Evolutionary conservation across 1,140 invertebrate species (phyloP).

Genomic region (Drosophila setifemur): DNA sequence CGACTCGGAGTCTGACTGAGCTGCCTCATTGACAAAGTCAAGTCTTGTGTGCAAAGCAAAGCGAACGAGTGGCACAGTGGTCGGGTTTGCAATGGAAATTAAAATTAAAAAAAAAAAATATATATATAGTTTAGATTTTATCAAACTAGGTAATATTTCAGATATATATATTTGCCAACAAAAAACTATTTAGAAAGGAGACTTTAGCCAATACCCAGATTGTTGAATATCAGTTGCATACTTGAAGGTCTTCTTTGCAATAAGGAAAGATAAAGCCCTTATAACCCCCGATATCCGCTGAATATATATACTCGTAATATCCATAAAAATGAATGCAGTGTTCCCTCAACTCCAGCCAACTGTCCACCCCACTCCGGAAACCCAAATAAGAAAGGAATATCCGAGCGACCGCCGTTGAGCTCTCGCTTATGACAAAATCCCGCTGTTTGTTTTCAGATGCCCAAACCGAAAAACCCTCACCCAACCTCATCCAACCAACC

Average conservation of each 20-base stretch:
- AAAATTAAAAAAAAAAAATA: background rate
- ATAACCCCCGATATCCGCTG: too few species aligned
- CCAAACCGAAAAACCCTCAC: conserved; percentile 1
- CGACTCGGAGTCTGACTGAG: conserved; percentile 7
- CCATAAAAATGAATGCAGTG: too few species aligned
- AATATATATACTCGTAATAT: too few species aligned
- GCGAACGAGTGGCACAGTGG: conserved; percentile 44
- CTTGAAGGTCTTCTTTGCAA: too few species aligned
- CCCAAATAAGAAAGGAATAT: conserved; percentile 42
- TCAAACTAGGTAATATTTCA: too few species aligned
- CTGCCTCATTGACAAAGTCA: conserved; percentile 67
- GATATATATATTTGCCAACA: too few species aligned
- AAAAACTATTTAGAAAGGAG: too few species aligned
- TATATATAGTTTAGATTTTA: background rate
- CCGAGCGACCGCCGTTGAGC: conserved; percentile 25
- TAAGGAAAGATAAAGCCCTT: too few species aligned
- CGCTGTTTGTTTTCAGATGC: conserved; percentile 64
- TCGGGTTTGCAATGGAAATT: background rate
- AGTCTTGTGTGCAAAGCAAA: conserved; percentile 18
- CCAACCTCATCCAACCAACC: background rate
- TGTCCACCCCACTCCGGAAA: conserved; percentile 14
- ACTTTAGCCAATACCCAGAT: too few species aligned
- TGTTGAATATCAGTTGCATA: too few species aligned
- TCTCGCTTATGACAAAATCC: conserved; percentile 60
- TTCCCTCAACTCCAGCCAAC: background rate